These are phyloP conservation scores for Hoplodrina blanda DNA, from an alignment of 2,888 invertebrate species.

Conservation along the genomic window DNA sequence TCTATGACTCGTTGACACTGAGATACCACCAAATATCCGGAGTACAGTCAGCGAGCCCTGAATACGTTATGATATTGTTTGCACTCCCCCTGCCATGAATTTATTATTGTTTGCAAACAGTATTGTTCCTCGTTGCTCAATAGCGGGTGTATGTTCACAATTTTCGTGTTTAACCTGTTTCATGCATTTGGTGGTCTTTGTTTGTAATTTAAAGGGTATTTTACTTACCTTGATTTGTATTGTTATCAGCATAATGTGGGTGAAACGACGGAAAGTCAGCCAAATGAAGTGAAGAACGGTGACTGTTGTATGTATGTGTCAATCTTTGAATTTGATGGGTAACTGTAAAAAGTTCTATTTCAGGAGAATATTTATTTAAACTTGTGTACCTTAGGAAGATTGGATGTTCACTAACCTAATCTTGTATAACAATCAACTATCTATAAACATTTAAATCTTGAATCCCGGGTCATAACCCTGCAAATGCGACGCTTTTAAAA, in stretches of 20 bases:
- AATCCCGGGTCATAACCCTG: conserved; percentile 8
- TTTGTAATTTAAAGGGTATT: conserved; percentile 26
- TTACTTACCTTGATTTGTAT: conserved; percentile 3
- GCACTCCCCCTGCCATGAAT: conserved; percentile 44
- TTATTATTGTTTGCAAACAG: conserved; percentile 60
- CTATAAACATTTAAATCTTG: conserved; percentile 1
- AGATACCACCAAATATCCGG: conserved; percentile 56
- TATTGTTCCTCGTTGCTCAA: conserved; percentile 46
- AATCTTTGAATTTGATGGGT: neutral
- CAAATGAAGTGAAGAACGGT: neutral
- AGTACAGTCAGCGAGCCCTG: conserved; percentile 30
- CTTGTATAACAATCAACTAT: neutral
- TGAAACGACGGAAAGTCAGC: neutral
- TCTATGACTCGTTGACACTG: conserved; percentile 33
- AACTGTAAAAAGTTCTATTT: neutral
- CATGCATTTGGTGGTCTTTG: conserved; percentile 26
- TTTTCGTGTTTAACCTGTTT: conserved; percentile 45
- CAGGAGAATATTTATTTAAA: too few species aligned
- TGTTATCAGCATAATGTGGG: neutral
- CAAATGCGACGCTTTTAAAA: conserved; percentile 30
- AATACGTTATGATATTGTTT: conserved; percentile 60
- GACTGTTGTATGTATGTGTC: too few species aligned
- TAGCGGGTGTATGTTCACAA: conserved; percentile 16
- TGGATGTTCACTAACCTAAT: too few species aligned
- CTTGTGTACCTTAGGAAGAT: too few species aligned